A percentile compares a stretch with the other conserved stretches of the same genome.
These are phyloP conservation scores for Trimorus sp. DNA, from an alignment of 2,888 invertebrate genomes.

Conservation along the genomic window DNA sequence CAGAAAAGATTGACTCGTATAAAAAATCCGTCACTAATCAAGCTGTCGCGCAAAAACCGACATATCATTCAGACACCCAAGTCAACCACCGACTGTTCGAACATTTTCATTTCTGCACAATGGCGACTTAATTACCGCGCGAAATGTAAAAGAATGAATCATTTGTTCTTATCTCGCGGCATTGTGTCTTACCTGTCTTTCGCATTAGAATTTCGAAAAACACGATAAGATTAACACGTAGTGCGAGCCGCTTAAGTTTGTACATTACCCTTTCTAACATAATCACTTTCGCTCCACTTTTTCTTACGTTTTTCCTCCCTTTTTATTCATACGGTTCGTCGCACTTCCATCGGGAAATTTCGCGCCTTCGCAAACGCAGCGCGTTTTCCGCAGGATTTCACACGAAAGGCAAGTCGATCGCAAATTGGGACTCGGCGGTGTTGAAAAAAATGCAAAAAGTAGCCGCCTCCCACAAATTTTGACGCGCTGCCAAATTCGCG, in stretches of 20 bases:
- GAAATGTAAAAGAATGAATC: constrained; percentile 27
- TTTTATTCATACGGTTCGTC: background rate
- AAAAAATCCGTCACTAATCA: no score
- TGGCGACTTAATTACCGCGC: constrained; percentile 7
- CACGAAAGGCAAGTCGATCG: constrained; percentile 31
- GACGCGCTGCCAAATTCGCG: constrained; percentile 46
- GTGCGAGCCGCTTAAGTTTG: no score
- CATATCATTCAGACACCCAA: no score
- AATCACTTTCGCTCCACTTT: no score
- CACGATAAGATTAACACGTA: constrained; percentile 9
- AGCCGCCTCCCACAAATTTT: constrained; percentile 35
- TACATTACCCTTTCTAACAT: no score
- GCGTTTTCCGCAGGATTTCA: constrained; percentile 24
- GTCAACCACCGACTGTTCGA: background rate
- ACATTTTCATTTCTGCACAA: background rate
- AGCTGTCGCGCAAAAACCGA: no score
- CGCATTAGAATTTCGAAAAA: constrained; percentile 36
- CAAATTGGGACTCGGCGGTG: constrained; percentile 32
- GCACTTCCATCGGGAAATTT: background rate
- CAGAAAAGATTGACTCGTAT: no score
- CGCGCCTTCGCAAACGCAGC: background rate
- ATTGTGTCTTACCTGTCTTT: constrained; percentile 26
- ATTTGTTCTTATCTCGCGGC: constrained; percentile 11
- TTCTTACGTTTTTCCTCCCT: no score
- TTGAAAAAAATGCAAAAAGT: constrained; percentile 41